phyloP scores from a whole-genome alignment of 2,797 vertebrate genomes.

The Gymnothorax javanicus region DNA sequence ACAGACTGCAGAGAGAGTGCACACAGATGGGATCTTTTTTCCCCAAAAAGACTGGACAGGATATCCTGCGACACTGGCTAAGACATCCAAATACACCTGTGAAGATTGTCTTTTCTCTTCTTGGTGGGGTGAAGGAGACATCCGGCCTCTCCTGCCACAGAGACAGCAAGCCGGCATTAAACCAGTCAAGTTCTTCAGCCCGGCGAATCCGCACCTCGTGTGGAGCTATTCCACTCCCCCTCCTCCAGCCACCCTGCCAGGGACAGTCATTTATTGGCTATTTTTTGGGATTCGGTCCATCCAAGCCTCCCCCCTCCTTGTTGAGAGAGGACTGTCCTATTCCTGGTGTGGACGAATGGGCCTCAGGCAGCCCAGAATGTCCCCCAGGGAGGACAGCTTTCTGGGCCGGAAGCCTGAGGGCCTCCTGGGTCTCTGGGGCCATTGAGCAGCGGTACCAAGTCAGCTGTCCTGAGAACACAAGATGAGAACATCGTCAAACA shows the following conservation, averaged over 20 bases:
- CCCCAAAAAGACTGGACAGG: background rate
- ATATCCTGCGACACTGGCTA: background rate
- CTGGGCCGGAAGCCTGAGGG: slow-evolving; percentile 46
- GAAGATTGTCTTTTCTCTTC: background rate
- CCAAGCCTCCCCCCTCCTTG: background rate
- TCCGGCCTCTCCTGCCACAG: background rate
- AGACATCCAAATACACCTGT: background rate
- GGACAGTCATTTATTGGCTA: background rate
- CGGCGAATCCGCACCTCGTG: background rate
- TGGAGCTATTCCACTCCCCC: background rate
- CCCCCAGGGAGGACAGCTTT: slow-evolving; percentile 61
- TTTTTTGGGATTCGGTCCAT: background rate
- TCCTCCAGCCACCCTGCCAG: background rate
- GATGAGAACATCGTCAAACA: background rate
- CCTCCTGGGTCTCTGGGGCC: slow-evolving; percentile 45
- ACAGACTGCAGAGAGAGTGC: background rate
- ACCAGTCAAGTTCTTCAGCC: background rate
- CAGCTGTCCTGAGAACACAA: slow-evolving; percentile 71
- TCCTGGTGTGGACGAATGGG: slow-evolving; percentile 55
- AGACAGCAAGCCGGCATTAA: background rate
- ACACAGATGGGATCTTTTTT: background rate
- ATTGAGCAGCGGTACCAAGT: slow-evolving; percentile 56
- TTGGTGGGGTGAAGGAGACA: background rate
- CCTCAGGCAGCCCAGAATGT: slow-evolving; percentile 64
- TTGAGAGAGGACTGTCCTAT: slow-evolving; percentile 33